phyloP scores from a whole-genome alignment of 2,797 vertebrate species.

The Syndactyla subalaris region DNA sequence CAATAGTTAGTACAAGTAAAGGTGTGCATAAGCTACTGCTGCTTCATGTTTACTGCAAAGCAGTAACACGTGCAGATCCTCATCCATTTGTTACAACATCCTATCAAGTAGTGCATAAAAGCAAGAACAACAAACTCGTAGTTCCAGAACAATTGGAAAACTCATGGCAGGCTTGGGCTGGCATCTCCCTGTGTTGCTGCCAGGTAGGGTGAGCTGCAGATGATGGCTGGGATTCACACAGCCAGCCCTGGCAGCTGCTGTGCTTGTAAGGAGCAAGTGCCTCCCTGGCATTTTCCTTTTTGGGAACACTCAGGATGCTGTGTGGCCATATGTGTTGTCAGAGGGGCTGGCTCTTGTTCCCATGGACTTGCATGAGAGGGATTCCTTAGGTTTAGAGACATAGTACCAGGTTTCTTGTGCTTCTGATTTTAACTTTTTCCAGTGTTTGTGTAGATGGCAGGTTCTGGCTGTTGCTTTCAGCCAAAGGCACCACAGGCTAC shows the following conservation, averaged over 20 bases:
- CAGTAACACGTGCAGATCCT: background rate
- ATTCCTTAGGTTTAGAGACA: background rate
- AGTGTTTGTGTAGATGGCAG: background rate
- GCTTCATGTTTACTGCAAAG: background rate
- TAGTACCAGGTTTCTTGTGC: background rate
- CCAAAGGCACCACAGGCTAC: background rate
- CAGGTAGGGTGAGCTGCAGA: background rate
- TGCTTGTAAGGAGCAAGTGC: background rate
- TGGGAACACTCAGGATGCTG: background rate
- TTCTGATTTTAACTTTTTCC: background rate
- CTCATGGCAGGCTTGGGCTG: background rate
- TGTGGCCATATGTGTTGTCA: too few relatives aligned
- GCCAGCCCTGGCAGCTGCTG: background rate
- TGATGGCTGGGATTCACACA: background rate
- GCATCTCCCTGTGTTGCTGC: accelerated
- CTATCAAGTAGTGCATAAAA: background rate
- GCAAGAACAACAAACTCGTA: accelerated
- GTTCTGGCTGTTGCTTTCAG: background rate
- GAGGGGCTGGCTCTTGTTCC: background rate
- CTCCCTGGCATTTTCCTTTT: background rate
- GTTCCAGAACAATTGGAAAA: background rate
- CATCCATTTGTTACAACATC: background rate
- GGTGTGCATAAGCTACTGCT: background rate
- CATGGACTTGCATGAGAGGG: background rate
- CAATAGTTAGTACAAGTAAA: accelerated